Evolutionary conservation across 2,113 vertebrate genomes (phyloP).

Genomic region (Pungitius pungitius): DNA sequence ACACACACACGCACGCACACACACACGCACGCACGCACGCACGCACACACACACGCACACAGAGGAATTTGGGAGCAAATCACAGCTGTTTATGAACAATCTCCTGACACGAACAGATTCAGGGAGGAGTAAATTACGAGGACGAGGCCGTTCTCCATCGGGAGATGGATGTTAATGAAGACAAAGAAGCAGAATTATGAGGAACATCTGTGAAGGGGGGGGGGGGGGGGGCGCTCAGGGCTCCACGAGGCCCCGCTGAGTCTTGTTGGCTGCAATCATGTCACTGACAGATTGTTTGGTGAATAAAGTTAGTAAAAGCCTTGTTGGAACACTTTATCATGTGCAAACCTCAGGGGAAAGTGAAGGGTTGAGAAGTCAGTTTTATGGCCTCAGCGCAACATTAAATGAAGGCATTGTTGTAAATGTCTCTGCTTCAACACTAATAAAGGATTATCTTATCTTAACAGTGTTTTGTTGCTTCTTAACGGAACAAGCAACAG

Average conservation of each 20-base stretch:
- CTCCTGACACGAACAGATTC: slow-evolving; percentile 55
- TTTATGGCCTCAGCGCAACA: slow-evolving; percentile 15
- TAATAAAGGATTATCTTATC: too few relatives aligned
- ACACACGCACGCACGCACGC: neutral
- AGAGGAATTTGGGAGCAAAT: slow-evolving; percentile 18
- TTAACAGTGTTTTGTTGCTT: too few relatives aligned
- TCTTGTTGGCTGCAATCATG: slow-evolving; percentile 68
- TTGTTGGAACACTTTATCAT: slow-evolving; percentile 50
- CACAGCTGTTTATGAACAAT: slow-evolving; percentile 69
- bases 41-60: neutral
- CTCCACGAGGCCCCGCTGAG: slow-evolving; percentile 50
- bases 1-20: neutral
- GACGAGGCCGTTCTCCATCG: slow-evolving; percentile 32
- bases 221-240: slow-evolving; percentile 48
- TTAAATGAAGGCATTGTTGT: slow-evolving; percentile 4
- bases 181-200: slow-evolving; percentile 69
- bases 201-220: slow-evolving; percentile 71
- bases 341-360: slow-evolving; percentile 1
- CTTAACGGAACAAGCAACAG: slow-evolving; percentile 1
- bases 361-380: neutral
- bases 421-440: too few relatives aligned
- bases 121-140: slow-evolving; percentile 63
- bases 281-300: slow-evolving; percentile 69
- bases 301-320: slow-evolving; percentile 61
- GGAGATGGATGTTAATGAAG: slow-evolving; percentile 72